phyloP scores from a whole-genome alignment of 1,140 invertebrate species.

The Papilio polytes region DNA sequence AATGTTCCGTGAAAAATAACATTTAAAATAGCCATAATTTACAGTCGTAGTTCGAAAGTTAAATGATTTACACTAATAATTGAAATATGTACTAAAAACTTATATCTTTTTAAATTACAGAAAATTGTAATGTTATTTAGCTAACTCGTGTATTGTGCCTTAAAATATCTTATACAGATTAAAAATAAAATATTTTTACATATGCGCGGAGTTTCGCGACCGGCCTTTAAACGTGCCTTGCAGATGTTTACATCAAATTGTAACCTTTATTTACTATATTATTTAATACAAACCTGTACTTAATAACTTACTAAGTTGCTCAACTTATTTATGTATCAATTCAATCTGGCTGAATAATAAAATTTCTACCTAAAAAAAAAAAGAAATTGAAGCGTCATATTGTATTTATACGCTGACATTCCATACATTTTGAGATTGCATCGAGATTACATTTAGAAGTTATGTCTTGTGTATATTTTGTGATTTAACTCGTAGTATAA shows the following conservation, averaged over 20 bases:
- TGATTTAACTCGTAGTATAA: not conserved
- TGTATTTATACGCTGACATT: not conserved
- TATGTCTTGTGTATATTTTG: not conserved
- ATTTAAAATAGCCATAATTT: conserved; percentile 57
- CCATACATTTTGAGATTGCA: not conserved
- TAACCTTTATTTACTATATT: not conserved
- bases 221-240: conserved; percentile 59
- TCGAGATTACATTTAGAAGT: not conserved
- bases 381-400: not conserved
- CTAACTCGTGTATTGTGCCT: conserved; percentile 53
- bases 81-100: conserved; percentile 10
- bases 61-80: conserved; percentile 44
- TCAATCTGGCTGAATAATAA: not conserved
- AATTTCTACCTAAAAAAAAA: too few relatives aligned
- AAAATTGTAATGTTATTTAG: conserved; percentile 26
- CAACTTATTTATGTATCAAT: conserved; percentile 17
- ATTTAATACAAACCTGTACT: not conserved
- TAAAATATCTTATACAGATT: conserved; percentile 37
- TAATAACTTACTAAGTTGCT: conserved; percentile 11
- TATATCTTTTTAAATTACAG: too few relatives aligned
- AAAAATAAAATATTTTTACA: not conserved
- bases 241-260: too few relatives aligned
- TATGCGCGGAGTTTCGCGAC: conserved; percentile 14
- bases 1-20: conserved; percentile 25
- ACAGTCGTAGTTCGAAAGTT: conserved; percentile 32